phyloP scores from a whole-genome alignment of 2,797 vertebrate species.

The Sparus aurata region DNA sequence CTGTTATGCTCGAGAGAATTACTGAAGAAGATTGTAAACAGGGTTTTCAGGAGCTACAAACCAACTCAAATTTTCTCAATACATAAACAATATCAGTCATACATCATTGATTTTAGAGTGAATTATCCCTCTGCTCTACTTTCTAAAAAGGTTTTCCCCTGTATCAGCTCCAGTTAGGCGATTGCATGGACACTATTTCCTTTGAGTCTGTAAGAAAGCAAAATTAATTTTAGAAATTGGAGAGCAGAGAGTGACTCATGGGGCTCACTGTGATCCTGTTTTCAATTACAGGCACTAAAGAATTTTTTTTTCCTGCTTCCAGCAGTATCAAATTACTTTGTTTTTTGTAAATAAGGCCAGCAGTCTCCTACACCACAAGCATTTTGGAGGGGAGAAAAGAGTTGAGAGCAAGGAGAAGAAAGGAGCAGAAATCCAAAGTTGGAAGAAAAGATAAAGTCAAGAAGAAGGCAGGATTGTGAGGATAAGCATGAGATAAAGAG shows the following conservation, averaged over 20 bases:
- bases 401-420: conserved; percentile 31
- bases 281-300: conserved; percentile 80
- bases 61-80: background rate
- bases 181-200: conserved; percentile 32
- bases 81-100: background rate
- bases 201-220: conserved; percentile 26
- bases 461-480: conserved; percentile 8
- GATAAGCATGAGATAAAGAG: conserved; percentile 35
- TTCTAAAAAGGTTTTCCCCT: conserved; percentile 26
- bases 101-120: conserved; percentile 6
- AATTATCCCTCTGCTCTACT: conserved; percentile 16
- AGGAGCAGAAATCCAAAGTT: background rate
- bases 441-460: conserved; percentile 10
- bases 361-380: conserved; percentile 48
- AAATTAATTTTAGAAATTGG: conserved; percentile 57
- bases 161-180: conserved; percentile 22
- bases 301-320: conserved; percentile 40
- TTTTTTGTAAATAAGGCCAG: conserved; percentile 70
- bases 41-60: background rate
- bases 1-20: background rate
- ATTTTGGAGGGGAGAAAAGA: conserved; percentile 41
- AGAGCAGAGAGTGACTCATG: conserved; percentile 65
- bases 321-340: conserved; percentile 65
- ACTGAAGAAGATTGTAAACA: background rate
- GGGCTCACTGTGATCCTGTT: conserved; percentile 71